Evolutionary conservation across 2,797 vertebrate species (phyloP).

Genomic region (Thamnophis elegans): DNA sequence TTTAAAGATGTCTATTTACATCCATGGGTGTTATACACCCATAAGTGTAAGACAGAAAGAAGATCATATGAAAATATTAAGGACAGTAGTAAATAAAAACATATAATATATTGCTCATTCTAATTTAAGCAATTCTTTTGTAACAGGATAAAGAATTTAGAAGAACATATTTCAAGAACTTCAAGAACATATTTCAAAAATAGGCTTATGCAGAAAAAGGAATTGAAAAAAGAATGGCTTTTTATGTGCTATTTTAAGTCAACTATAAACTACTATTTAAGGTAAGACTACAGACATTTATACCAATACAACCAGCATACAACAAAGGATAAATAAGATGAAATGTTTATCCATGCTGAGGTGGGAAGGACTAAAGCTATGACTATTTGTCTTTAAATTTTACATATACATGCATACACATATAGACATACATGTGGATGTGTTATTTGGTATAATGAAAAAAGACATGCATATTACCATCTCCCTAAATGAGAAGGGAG

Average conservation of each 20-base stretch:
- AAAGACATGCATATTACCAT: background rate
- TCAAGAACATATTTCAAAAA: conserved; percentile 21
- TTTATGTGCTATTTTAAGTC: rapidly evolving
- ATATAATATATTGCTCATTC: background rate
- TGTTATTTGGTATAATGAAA: conserved; percentile 4
- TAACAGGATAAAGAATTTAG: background rate
- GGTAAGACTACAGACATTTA: background rate
- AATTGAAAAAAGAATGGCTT: conserved; percentile 25
- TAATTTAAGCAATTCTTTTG: background rate
- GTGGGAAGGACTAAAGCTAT: background rate
- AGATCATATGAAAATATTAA: background rate
- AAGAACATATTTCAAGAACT: background rate
- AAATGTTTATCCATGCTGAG: background rate
- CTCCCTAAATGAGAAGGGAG: background rate
- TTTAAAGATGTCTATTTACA: background rate
- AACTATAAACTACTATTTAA: conserved; percentile 15
- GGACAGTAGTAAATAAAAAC: conserved; percentile 1
- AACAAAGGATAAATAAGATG: conserved; percentile 5
- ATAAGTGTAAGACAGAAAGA: background rate
- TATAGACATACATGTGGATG: background rate
- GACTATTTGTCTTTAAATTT: background rate
- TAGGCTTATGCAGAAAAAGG: conserved; percentile 6
- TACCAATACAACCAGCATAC: background rate
- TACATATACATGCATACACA: background rate
- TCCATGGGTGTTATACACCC: background rate